phyloP scores from a whole-genome alignment of 1,140 invertebrate genomes.

The Neodiprion fabricii region DNA sequence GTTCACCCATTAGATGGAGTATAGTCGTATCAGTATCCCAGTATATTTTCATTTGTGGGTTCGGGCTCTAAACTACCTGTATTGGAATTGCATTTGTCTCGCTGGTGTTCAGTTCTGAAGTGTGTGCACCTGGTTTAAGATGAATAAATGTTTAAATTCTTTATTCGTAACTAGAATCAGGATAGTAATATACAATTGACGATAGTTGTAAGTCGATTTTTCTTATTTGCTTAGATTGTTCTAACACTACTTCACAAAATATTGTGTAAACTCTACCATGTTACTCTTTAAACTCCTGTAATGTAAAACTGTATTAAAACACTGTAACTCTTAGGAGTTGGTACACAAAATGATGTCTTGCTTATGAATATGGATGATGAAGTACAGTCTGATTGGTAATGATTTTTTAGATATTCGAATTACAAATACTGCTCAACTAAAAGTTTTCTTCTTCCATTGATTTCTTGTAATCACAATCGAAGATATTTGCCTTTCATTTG shows the following conservation, averaged over 20 bases:
- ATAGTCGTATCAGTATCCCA: too few species aligned
- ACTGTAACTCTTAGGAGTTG: not conserved
- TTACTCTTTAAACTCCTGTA: not conserved
- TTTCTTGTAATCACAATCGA: constrained; percentile 4
- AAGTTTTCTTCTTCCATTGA: not conserved
- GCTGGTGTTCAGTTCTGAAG: too few species aligned
- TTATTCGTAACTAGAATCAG: too few species aligned
- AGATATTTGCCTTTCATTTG: not conserved
- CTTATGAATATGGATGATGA: not conserved
- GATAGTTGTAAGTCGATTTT: not conserved
- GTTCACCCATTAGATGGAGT: too few species aligned
- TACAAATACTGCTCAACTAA: too few species aligned
- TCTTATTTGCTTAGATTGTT: not conserved
- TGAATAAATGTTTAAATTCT: too few species aligned
- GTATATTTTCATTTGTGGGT: too few species aligned
- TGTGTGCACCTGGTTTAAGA: too few species aligned
- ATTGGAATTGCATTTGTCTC: too few species aligned
- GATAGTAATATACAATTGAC: not conserved
- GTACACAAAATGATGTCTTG: not conserved
- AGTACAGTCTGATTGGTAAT: too few species aligned
- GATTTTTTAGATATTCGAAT: too few species aligned
- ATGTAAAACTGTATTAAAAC: not conserved
- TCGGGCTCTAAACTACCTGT: too few species aligned
- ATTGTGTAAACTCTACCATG: not conserved
- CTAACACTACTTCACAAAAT: not conserved